Evolutionary conservation across 2,113 vertebrate genomes (phyloP).

Genomic region (Cettia cetti): DNA sequence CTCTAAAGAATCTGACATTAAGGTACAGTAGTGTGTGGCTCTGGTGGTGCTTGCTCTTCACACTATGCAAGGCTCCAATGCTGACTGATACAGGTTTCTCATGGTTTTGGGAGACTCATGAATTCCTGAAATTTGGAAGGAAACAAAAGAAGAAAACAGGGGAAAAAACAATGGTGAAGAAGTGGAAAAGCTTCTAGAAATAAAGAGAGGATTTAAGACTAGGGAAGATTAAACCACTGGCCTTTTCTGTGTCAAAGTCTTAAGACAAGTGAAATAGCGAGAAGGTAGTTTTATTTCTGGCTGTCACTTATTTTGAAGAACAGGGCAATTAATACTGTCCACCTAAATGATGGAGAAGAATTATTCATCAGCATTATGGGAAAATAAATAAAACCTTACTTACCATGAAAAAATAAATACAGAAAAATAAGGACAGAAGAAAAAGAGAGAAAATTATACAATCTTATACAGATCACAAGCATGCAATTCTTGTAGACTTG

Average conservation of each 20-base stretch:
- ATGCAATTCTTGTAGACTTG: neutral
- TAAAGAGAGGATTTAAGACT: neutral
- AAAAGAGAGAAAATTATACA: neutral
- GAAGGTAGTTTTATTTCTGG: neutral
- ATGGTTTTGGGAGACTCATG: neutral
- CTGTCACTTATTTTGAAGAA: neutral
- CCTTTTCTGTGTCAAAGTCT: neutral
- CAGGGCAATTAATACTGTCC: neutral
- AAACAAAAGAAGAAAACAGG: neutral
- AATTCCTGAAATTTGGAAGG: neutral
- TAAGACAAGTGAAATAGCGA: neutral
- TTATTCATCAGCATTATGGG: neutral
- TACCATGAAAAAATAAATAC: neutral
- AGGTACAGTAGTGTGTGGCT: neutral
- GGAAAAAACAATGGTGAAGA: neutral
- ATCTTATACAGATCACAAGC: neutral
- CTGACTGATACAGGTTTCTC: neutral
- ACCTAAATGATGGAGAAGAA: neutral
- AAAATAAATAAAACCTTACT: neutral
- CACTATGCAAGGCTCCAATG: neutral
- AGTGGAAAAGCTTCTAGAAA: neutral
- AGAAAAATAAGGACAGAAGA: neutral
- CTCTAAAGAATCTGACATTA: neutral
- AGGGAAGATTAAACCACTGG: neutral
- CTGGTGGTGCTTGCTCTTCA: neutral